Conservation (phyloP, 1,140 invertebrate genomes). For the Dufourea novaeangliae region DNA sequence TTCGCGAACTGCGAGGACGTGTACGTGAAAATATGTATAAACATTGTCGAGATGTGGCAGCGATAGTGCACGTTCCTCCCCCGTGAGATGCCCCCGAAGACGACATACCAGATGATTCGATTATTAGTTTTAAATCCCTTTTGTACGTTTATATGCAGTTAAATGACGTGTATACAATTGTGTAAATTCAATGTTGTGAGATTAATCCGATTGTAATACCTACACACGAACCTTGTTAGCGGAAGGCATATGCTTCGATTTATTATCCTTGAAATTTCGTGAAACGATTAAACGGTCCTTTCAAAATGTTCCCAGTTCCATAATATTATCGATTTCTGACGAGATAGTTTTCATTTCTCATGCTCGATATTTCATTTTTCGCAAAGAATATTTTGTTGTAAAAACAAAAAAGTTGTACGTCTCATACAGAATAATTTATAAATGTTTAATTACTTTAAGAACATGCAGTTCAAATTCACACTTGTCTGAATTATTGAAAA, state of each 20-base stretch:
- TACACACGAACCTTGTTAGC: slow-evolving; percentile 66
- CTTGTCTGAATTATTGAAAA: no score
- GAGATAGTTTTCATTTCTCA: not conserved
- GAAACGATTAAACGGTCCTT: slow-evolving; percentile 68
- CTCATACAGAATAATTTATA: no score
- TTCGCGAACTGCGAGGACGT: not conserved
- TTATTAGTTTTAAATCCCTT: slow-evolving; percentile 70
- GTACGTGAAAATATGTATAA: not conserved
- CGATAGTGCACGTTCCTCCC: not conserved
- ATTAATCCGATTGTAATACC: slow-evolving; percentile 68
- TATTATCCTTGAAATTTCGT: slow-evolving; percentile 68
- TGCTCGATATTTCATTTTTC: no score
- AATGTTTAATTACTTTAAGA: no score
- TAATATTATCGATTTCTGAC: not conserved
- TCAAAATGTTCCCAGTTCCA: slow-evolving; percentile 27
- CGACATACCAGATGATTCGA: slow-evolving; percentile 59
- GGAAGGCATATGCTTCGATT: slow-evolving; percentile 64
- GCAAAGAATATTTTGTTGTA: no score
- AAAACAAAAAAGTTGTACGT: no score
- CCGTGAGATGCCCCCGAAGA: slow-evolving; percentile 11
- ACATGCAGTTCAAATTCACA: no score
- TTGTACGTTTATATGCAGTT: slow-evolving; percentile 78
- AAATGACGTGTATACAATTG: slow-evolving; percentile 71
- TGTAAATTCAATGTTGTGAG: slow-evolving; percentile 68
- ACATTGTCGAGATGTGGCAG: not conserved